Evolutionary conservation across 2,113 vertebrate species (phyloP), one percentile per base, ranked within the genome.

Genomic region (Hydrolagus affinis): DNA sequence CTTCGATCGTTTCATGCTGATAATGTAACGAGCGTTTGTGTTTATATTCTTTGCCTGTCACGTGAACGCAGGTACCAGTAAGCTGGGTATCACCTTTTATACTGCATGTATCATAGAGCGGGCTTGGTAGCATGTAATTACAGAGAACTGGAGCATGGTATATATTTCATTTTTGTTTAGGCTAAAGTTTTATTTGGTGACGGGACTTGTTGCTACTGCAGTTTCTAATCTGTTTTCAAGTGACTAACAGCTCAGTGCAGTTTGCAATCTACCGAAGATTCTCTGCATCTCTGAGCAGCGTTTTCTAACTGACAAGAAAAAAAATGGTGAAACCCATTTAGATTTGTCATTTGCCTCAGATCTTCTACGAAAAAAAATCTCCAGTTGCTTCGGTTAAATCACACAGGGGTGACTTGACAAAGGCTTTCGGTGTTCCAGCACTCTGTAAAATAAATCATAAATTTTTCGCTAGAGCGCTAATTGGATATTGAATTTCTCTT

Each of bases 331-430:
- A 87, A 91, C 93, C 89, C n/a, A n/a, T n/a, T 92, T 93, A 92
- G 91, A 94, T 94, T 94, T 93, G 89, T 94, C 93, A 94, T 76
- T 9, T 93, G 89, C 92, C 90, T 89, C 87, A 88, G 92, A 93
- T 89, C 90, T 94, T 94, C 93, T 93, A 90, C 93, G n/a, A n/a
- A n/a, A n/a, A n/a, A n/a, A 93, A 91, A 92, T 88, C 90, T 91
- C 92, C 90, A 86, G 11, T 93, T 92, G 92, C 90, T 90, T 90
- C 91, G 14, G 94, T 93, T 94, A 90, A 90, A 89, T 92, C 91
- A 87, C 89, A 72, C 89, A 85, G 88, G 91, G 91, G 87, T 86
- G 70, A 68, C 87, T 88, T 85, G 60, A 83, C 78, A 66, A 68
- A 83, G 66, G 78, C 59, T 30, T 66, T 83, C 11, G 14, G 60